phyloP scores from a whole-genome alignment of 37 sponge, comb jelly and placozoan species.

The Chondrilla cf. caribensis region DNA sequence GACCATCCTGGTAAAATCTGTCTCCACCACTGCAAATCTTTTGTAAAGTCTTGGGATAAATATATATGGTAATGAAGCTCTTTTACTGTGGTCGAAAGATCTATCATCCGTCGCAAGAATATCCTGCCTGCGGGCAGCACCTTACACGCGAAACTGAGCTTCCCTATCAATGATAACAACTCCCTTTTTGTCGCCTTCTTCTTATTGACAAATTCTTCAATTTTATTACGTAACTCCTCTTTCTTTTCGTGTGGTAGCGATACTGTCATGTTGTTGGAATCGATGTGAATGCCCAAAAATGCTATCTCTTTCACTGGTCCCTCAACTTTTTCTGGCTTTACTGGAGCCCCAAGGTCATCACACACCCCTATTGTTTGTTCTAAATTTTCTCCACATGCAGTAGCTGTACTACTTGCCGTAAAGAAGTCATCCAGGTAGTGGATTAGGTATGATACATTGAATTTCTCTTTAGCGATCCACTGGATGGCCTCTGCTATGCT shows the following conservation, averaged over 20 bases:
- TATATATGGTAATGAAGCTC: conserved; percentile 25
- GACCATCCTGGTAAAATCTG: conserved; percentile 35
- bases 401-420: neutral
- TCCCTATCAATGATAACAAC: neutral
- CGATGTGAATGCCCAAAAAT: conserved; percentile 22
- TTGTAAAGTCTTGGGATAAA: conserved; percentile 14
- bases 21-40: conserved; percentile 56
- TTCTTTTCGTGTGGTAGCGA: conserved; percentile 2
- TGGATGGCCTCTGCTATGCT: neutral
- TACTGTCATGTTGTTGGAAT: neutral
- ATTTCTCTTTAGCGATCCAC: conserved; percentile 5
- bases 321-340: conserved; percentile 14
- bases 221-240: no score
- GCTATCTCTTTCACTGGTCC: conserved; percentile 3
- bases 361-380: neutral
- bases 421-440: conserved; percentile 27
- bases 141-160: neutral
- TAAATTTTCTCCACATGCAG: neutral
- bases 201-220: neutral
- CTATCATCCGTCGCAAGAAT: neutral
- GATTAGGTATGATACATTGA: neutral
- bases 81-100: neutral
- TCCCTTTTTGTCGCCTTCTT: neutral
- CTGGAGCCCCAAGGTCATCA: neutral
- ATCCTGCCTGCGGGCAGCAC: neutral